A percentile compares a stretch with the other conserved stretches of the same genome.
Conservation (phyloP, 2,797 vertebrate genomes). For the Hemitrygon akajei region DNA sequence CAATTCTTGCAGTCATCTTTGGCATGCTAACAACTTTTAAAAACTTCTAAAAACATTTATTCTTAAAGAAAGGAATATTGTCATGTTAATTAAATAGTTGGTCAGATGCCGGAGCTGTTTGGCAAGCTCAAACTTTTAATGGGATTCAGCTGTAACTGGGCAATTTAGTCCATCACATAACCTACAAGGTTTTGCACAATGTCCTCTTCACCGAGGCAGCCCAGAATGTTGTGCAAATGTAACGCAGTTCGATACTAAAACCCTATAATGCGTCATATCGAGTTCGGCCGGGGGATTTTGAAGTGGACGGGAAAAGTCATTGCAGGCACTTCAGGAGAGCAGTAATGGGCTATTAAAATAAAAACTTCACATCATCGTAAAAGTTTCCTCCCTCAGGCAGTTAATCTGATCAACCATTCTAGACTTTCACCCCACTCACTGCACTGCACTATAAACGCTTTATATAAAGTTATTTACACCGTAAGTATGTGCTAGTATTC, state of each 20-base stretch:
- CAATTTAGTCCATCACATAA: neutral
- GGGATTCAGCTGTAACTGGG: constrained; percentile 1
- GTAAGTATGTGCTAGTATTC: no score
- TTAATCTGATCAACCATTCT: no score
- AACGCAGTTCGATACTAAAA: neutral
- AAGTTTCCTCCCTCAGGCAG: no score
- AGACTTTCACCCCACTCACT: no score
- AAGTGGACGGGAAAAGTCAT: no score
- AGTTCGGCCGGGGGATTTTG: no score
- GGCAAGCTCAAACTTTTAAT: constrained; percentile 28
- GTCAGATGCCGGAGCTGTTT: neutral
- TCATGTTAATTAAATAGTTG: neutral
- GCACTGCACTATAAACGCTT: no score
- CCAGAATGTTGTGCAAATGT: neutral
- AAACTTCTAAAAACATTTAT: neutral
- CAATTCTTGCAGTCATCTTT: constrained; percentile 16
- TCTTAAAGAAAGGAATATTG: neutral
- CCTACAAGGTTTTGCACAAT: neutral
- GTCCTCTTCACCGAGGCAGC: neutral
- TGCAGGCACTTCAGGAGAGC: no score
- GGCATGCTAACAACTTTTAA: neutral
- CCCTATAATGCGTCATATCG: neutral
- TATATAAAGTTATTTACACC: no score
- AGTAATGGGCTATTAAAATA: no score
- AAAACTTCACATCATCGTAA: no score